Evolutionary conservation across 2,888 invertebrate species (phyloP), one percentile per base, ranked within the genome.

Genomic region (Eugnorisma glareosa): DNA sequence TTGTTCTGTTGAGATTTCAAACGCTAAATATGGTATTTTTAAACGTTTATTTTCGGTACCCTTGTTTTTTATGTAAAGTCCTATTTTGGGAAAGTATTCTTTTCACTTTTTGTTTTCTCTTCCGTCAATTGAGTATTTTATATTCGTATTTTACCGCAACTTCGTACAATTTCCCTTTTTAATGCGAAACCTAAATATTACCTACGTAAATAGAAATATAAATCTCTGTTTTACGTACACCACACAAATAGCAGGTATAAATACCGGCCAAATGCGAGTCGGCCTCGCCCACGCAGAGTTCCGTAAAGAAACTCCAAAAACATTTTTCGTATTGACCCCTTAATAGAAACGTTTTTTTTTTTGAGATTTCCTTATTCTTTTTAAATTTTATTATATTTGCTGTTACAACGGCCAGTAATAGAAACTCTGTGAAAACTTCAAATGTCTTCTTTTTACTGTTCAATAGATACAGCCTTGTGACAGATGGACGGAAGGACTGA

Each of bases 21-120:
- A 63, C n/a, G 72, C 51, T 79, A 45, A 70, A 79, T 70, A 63
- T 31, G 24, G 13, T 54, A 21, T 79, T 79, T 79, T 31, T 54
- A 54, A 61, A 45, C 24, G 28, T 70, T 79, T 69, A 68, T 59
- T 80, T 72, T 63, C 28, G 1, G 10, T 24, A n/a, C 21, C 7
- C 1, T 18, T 74, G n/a, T n/a, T 43, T 18, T 48, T 37, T 61
- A 40, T 10, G 54, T 40, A 31, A 8, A 35, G 21, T 48, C 37
- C 18, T 73, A 67, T 79, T 81, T 43, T 21, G 2, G 43, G 31
- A 28, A 10, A 10, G 35, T 67, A 31, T 43, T 71, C n/a, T 77
- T 63, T 37, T 45, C 2, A 64, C 1, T 63, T 51, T 24, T 45
- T 63, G 18, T 28, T 43, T 18, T 2, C 31, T 10, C 21, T 59